Conservation (phyloP, 2,797 vertebrate species). For the Prunella strophiata region DNA sequence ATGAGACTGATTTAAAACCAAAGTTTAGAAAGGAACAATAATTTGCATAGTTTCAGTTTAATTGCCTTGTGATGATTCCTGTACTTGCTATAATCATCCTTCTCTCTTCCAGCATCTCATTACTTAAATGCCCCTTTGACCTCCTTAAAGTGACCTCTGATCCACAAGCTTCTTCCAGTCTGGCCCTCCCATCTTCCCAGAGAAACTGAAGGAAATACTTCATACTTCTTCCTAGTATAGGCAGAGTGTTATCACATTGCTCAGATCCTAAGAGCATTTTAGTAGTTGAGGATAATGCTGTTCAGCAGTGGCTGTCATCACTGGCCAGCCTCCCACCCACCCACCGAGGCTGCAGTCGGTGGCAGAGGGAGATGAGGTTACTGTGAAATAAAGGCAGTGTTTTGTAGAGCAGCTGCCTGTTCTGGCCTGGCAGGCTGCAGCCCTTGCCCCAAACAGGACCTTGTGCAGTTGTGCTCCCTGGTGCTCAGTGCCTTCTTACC, state of each 20-base stretch:
- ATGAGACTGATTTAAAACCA: background rate
- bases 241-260: background rate
- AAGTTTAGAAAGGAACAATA: background rate
- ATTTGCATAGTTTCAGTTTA: background rate
- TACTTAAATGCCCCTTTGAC: background rate
- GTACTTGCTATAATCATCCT: background rate
- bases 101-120: background rate
- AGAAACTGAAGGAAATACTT: background rate
- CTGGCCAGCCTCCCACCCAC: background rate
- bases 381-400: background rate
- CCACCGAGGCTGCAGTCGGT: background rate
- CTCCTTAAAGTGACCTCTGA: background rate
- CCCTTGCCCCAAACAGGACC: background rate
- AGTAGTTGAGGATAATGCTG: background rate
- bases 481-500: background rate
- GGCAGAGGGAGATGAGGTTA: background rate
- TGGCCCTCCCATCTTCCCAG: background rate
- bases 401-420: background rate
- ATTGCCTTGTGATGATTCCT: background rate
- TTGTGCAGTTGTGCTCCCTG: background rate
- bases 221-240: background rate
- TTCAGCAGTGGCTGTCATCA: background rate
- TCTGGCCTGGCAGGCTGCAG: background rate
- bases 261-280: background rate
- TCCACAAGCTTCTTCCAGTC: background rate